Conservation (phyloP, 2,888 invertebrate species). For the Chrysolina oricalcia region DNA sequence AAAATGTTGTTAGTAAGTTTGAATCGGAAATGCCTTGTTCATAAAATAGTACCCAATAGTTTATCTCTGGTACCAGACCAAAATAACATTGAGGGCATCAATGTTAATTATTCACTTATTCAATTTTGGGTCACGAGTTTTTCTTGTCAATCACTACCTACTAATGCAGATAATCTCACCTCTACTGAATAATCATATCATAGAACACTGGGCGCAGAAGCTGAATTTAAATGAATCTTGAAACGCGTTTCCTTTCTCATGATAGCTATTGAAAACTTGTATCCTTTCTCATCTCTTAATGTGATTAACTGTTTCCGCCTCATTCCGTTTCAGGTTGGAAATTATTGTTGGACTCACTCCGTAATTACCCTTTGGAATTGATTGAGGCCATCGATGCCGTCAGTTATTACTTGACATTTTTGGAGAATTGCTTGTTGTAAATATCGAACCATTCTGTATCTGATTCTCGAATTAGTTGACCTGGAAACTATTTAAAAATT, state of each 20-base stretch:
- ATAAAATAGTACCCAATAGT: too few species aligned
- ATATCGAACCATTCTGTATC: neutral
- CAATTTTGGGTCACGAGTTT: neutral
- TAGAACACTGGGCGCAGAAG: neutral
- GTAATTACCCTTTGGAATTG: neutral
- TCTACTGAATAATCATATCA: neutral
- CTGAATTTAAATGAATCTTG: neutral
- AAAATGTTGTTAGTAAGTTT: too few species aligned
- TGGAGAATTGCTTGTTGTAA: conserved; percentile 3
- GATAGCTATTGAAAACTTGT: neutral
- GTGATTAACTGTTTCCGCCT: neutral
- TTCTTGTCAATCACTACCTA: neutral
- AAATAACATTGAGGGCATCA: too few species aligned
- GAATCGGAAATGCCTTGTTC: too few species aligned
- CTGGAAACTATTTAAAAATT: conserved; percentile 24
- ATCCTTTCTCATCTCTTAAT: neutral
- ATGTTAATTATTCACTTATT: too few species aligned
- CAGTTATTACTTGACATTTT: conserved; percentile 1
- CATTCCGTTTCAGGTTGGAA: neutral
- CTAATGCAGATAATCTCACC: neutral
- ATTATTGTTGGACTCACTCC: neutral
- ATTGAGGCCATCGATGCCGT: conserved; percentile 1
- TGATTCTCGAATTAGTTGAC: conserved; percentile 22
- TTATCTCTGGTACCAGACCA: too few species aligned
- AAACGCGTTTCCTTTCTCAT: neutral